A percentile compares a stretch with the other conserved stretches of the same genome.
These are phyloP conservation scores for Premnoplex brunnescens DNA, from an alignment of 2,797 vertebrate species.

Conservation along the genomic window DNA sequence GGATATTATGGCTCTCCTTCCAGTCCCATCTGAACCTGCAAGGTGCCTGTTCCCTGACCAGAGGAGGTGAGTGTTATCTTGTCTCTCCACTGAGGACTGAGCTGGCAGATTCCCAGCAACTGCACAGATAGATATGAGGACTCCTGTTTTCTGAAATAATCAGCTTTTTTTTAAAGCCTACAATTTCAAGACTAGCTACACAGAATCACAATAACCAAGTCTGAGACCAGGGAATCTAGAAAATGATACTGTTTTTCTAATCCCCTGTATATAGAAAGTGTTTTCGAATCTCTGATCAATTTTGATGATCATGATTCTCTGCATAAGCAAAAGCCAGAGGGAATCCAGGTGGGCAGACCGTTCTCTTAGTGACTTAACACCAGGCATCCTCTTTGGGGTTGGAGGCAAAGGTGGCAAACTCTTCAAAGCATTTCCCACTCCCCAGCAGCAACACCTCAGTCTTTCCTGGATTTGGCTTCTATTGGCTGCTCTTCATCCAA, in stretches of 20 bases:
- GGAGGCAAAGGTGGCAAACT: conserved; percentile 9
- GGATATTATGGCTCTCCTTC: not conserved
- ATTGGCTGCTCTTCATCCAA: not conserved
- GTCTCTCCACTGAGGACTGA: not conserved
- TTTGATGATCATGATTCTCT: not conserved
- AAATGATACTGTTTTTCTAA: not conserved
- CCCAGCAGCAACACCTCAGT: conserved; percentile 44
- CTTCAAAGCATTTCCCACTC: conserved; percentile 43
- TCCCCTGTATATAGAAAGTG: not conserved
- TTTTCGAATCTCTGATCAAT: not conserved
- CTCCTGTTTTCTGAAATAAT: not conserved
- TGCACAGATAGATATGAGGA: not conserved
- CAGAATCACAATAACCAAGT: not conserved
- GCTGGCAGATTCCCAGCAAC: not conserved
- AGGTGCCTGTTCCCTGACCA: not conserved
- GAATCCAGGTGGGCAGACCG: not conserved
- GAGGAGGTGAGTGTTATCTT: not conserved
- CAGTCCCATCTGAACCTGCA: not conserved
- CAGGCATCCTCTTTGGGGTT: not conserved
- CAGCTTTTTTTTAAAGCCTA: not conserved
- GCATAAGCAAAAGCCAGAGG: not conserved
- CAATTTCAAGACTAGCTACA: not conserved
- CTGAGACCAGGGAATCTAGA: not conserved
- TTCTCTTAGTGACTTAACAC: not conserved
- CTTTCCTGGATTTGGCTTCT: conserved; percentile 59